A percentile compares a stretch with the other conserved stretches of the same genome.
These are phyloP conservation scores for Misgurnus mizolepis DNA, from an alignment of 2,113 vertebrate genomes.

Conservation along the genomic window DNA sequence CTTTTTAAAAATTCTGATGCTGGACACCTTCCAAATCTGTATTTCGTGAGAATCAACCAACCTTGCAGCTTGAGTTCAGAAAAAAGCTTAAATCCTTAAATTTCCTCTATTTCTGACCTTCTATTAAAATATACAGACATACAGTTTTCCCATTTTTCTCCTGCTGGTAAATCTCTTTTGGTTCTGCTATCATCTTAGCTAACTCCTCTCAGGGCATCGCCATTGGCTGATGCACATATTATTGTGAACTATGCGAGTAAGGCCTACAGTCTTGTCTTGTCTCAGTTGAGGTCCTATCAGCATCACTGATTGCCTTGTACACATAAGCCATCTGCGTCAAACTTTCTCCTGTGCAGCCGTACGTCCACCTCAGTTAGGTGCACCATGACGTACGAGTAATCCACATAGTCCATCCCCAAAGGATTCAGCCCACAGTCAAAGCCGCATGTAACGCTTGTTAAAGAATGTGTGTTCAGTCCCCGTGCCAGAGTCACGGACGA, in stretches of 20 bases:
- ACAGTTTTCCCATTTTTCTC: background rate
- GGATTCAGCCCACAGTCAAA: conserved; percentile 15
- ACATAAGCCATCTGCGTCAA: conserved; percentile 23
- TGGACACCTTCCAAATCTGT: too few relatives aligned
- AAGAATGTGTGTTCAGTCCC: conserved; percentile 24
- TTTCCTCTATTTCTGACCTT: background rate
- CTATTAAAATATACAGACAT: background rate
- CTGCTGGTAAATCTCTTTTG: background rate
- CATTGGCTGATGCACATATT: conserved; percentile 24
- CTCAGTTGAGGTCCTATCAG: conserved; percentile 25
- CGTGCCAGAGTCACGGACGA: background rate
- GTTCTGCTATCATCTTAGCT: background rate
- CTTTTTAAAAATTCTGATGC: too few relatives aligned
- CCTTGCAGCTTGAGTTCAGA: too few relatives aligned
- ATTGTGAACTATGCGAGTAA: conserved; percentile 3
- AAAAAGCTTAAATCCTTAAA: too few relatives aligned
- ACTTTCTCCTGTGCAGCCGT: background rate
- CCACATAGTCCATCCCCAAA: background rate
- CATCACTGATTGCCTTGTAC: background rate
- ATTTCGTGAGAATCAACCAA: too few relatives aligned
- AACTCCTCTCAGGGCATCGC: conserved; percentile 37
- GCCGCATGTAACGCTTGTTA: background rate
- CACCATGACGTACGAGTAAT: background rate
- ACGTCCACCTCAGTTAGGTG: background rate
- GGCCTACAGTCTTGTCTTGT: background rate